phyloP scores from a whole-genome alignment of 2,888 invertebrate genomes.

The Bedellia somnulentella region DNA sequence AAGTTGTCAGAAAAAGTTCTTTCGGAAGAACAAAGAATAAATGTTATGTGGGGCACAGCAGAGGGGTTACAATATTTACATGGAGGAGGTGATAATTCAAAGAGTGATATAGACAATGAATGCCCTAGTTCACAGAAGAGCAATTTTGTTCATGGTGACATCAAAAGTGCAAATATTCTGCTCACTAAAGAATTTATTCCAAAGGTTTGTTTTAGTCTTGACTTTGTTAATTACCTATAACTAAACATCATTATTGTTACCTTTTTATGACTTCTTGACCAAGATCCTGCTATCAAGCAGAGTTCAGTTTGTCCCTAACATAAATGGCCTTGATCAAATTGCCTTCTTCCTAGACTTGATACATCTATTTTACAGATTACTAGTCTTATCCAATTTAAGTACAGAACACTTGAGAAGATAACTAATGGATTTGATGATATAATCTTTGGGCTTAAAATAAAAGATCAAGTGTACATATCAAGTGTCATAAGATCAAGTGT shows the following conservation, averaged over 20 bases:
- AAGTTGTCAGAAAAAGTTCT: conserved; percentile 55
- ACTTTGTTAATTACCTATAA: not conserved
- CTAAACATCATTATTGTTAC: not conserved
- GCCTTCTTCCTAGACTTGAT: too few species aligned
- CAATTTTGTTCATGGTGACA: conserved; percentile 72
- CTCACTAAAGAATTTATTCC: conserved; percentile 67
- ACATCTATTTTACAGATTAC: too few species aligned
- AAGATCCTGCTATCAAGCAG: too few species aligned
- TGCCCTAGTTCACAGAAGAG: conserved; percentile 15
- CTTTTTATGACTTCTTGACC: conserved; percentile 2
- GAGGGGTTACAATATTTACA: conserved; percentile 71
- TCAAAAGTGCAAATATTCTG: conserved; percentile 79
- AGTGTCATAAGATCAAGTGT: too few species aligned
- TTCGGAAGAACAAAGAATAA: conserved; percentile 60
- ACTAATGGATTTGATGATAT: too few species aligned
- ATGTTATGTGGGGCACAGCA: conserved; percentile 67
- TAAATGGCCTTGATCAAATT: too few species aligned
- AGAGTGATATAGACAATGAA: too few species aligned
- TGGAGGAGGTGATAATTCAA: conserved; percentile 29
- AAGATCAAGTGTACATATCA: too few species aligned
- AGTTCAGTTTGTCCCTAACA: too few species aligned
- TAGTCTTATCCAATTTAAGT: too few species aligned
- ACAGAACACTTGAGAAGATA: too few species aligned
- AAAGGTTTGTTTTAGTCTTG: conserved; percentile 45
- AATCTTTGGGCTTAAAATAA: too few species aligned